Base-by-base conservation (phyloP, 2,113 vertebrate species). In the Lagenorhynchus albirostris region DNA sequence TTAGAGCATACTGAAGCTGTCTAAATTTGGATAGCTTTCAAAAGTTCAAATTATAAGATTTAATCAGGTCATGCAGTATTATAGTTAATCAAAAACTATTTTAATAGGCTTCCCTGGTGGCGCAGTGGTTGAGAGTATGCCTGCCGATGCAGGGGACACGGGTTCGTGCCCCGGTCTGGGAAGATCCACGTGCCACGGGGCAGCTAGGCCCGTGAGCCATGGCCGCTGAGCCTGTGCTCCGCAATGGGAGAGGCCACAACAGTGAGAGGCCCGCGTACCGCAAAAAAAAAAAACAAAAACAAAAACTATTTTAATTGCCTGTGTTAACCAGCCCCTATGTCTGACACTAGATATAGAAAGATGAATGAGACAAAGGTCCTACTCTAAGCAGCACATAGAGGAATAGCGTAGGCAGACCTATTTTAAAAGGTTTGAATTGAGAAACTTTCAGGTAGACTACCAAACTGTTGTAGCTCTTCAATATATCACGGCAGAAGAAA, bases 21-120 rank as follows among this genome's bases (percentile, higher is more conserved):
- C 29, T 31, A 79, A 76, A 82, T 85, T 79, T 31, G 70, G 14
- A 67, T 82, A 60, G 44, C 33, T 95, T 91, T 62, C 31, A 33
- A n/a, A 70, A 89, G 47, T 67, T 94, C 55, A 77, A 29, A 33
- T 74, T n/a, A 76, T 44, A 79, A 76, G 14, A 62, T 85, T 93
- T 96, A 94, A 91, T 96, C 81, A 81, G 68, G 26, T 67, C 36
- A 38, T 50, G n/a, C 63, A 29, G 3, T 84, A 80, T 70, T 83
- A 21, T 7, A 88, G 70, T 83, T 21, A 85, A 62, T 95, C 44
- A 70, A 79, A 80, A 85, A 1, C 8, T n/a, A 44, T 93, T 68
- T 81, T 18, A 53, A 70, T 47, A 50, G 47, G 47, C 47, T 50
- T 14, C 47, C 47, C 47, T 50, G 47, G 47, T 50, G 47, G 47